Conservation (phyloP, 2,888 invertebrate genomes). For the Gymnosoma rotundatum region DNA sequence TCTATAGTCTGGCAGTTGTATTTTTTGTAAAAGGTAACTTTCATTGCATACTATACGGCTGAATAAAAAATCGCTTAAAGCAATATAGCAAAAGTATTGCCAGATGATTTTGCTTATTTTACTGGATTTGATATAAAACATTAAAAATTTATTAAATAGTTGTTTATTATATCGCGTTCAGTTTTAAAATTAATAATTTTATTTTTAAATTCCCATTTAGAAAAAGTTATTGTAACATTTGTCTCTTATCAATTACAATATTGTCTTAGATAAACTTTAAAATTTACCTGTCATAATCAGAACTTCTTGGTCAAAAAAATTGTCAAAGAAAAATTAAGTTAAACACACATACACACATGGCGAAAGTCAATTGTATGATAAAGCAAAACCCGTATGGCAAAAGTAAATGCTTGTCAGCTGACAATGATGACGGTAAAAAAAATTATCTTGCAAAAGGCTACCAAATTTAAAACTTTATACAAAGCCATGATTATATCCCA, state of each 20-base stretch:
- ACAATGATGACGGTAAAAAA: neutral
- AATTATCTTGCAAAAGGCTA: conserved; percentile 18
- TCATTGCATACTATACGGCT: neutral
- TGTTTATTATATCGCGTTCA: too few species aligned
- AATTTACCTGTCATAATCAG: too few species aligned
- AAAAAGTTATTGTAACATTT: too few species aligned
- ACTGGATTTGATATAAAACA: too few species aligned
- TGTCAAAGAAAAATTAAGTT: too few species aligned
- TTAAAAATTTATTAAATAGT: too few species aligned
- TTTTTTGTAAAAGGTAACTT: neutral
- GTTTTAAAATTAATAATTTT: too few species aligned
- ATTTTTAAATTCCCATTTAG: too few species aligned
- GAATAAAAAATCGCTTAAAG: neutral
- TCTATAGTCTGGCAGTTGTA: neutral
- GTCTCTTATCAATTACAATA: too few species aligned
- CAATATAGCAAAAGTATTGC: neutral
- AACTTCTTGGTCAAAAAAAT: too few species aligned
- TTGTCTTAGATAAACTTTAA: too few species aligned
- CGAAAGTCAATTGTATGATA: neutral
- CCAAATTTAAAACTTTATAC: conserved; percentile 53
- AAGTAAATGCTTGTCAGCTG: conserved; percentile 36
- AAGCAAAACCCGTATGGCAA: conserved; percentile 16
- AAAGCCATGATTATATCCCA: neutral
- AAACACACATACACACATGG: neutral
- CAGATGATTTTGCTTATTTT: neutral